phyloP scores from a whole-genome alignment of 2,888 invertebrate species.

The Antitype chi region DNA sequence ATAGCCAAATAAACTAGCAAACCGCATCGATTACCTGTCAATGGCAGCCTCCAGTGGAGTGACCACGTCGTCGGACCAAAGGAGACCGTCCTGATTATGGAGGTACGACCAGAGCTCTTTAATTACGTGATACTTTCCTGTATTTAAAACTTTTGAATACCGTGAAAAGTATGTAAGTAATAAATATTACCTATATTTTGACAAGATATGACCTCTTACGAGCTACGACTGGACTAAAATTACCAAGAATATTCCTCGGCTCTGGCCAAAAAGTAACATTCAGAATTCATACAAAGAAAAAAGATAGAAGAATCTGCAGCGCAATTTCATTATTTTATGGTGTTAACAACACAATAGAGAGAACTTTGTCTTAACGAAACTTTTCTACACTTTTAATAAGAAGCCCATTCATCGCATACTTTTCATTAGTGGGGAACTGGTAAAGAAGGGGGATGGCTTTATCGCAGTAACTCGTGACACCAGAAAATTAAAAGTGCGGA shows the following conservation, averaged over 20 bases:
- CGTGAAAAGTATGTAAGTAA: background rate
- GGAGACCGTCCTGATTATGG: conserved; percentile 71
- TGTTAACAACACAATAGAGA: conserved; percentile 77
- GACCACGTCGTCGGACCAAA: conserved; percentile 81
- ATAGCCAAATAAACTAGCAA: conserved; percentile 90
- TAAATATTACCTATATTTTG: background rate
- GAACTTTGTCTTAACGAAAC: conserved; percentile 83
- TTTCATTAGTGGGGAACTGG: conserved; percentile 78
- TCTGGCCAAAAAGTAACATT: conserved; percentile 15
- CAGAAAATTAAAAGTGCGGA: conserved; percentile 88
- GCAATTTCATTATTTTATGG: conserved; percentile 73
- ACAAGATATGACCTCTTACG: background rate
- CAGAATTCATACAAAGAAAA: conserved; percentile 49
- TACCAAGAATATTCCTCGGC: conserved; percentile 9
- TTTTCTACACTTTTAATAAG: conserved; percentile 88
- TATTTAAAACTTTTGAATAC: conserved; percentile 2
- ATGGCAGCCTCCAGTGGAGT: conserved; percentile 82
- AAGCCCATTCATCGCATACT: conserved; percentile 87
- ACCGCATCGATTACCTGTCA: conserved; percentile 90
- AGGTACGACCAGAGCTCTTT: conserved; percentile 45
- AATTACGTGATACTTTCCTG: conserved; percentile 37
- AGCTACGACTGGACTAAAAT: background rate
- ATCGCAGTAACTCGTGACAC: conserved; percentile 87
- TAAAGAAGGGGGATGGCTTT: conserved; percentile 79
- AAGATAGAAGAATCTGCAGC: conserved; percentile 63